phyloP scores from a whole-genome alignment of 2,797 vertebrate species.

The Lophius americanus region DNA sequence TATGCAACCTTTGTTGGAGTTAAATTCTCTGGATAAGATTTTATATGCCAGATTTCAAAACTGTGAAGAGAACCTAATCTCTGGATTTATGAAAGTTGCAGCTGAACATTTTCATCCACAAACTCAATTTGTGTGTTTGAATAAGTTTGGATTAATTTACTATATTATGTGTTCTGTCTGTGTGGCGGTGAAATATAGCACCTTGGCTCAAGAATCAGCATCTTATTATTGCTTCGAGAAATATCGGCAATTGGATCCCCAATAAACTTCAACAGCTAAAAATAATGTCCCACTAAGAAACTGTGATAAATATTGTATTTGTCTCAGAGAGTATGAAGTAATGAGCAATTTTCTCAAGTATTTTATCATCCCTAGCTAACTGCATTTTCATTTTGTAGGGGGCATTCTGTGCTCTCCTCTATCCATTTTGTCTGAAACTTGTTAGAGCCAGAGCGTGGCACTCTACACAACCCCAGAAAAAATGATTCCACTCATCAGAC shows the following conservation, averaged over 20 bases:
- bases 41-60: no score
- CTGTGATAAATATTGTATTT: conserved; percentile 13
- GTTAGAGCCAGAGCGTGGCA: conserved; percentile 27
- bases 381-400: not conserved
- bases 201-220: not conserved
- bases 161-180: not conserved
- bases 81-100: no score
- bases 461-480: conserved; percentile 20
- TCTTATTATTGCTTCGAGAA: not conserved
- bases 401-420: conserved; percentile 21
- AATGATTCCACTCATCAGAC: conserved; percentile 25
- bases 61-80: no score
- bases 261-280: not conserved
- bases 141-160: conserved; percentile 5
- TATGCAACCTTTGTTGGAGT: no score
- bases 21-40: no score
- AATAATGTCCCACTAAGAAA: not conserved
- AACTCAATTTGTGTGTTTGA: conserved; percentile 1
- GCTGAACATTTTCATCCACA: no score
- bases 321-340: conserved; percentile 11
- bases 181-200: no score
- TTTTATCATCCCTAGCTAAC: conserved; percentile 28
- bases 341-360: conserved; percentile 32
- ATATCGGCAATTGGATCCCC: conserved; percentile 7
- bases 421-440: conserved; percentile 20